Evolutionary conservation across 2,888 invertebrate genomes (phyloP), one percentile per base, ranked within the genome.

Genomic region (Hedya salicella): DNA sequence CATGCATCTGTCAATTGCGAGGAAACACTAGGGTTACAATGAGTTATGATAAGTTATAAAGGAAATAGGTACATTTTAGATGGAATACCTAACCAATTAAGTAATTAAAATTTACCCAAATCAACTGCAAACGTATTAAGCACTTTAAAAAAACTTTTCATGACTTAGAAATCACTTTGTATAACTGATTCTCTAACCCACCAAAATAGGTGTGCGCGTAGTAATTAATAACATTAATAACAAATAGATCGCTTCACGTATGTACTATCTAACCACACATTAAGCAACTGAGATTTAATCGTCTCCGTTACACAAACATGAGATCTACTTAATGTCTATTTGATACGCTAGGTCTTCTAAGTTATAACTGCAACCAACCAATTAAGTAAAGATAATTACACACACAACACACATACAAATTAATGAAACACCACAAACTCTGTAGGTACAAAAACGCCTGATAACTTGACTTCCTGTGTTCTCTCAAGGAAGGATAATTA

Each of bases 261-360:
- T 11, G 9, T 11, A n/a, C n/a, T 13, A 13, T 25, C 6, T 25
- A 25, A 25, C 3, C 52, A 36, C 13, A 14, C 4, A 19, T 49
- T 64, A 21, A 3, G 39, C 48, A 54, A 54, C 13, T 48, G n/a
- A 39, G 21, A 54, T 53, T 8, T 40, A 46, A 53, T 62, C 36
- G 36, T 2, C 50, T 1, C 13, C 32, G n/a, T 46, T 63, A 19
- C 56, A 57, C 32, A 56, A 30, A 36, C 32, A 30, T 17, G 19
- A 46, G n/a, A 48, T 62, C 36, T 30, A 48, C 8, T 5, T 49
- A 36, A 2, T n/a, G 6, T 21, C 25, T 56, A 52, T 16, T 5
- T 49, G 21, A 44, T 39, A 36, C 57, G 36, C 52, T 52, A 25
- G 42, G 44, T 46, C 44, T 65, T 52, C 36, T 17, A 44, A 32